Evolutionary conservation across 2,797 vertebrate genomes (phyloP), one percentile per base, ranked within the genome.

Genomic region (Halcyon chelicuti): DNA sequence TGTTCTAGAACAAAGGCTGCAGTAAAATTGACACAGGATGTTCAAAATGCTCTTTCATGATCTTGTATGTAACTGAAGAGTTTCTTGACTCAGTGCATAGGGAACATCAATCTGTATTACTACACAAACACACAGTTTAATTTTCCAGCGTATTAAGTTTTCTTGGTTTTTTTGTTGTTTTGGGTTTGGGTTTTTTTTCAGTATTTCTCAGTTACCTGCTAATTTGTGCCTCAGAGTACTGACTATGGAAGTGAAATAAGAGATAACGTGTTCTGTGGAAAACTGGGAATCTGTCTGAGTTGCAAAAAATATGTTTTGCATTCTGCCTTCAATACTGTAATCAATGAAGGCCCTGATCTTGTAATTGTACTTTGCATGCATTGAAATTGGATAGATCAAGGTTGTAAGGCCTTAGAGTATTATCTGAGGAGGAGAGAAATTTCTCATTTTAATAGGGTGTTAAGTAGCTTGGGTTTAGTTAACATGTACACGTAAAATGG

Each of bases 351-450:
- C 65, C 61, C 73, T 83, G 44, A 71, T 90, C 60, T 83, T 83
- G 28, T 74, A 90, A 61, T 55, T 83, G 63, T 83, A 31, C 68
- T 85, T 90, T 67, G 63, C 13, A 17, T 39, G 17, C 29, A 22
- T 60, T 71, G 44, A 62, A 87, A 70, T 25, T 29, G 35, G 83
- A 67, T 12, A 67, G 33, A 72, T 81, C 60, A 87, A 89, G 87
- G 31, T 7, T 62, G 16, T 72, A 37, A 67, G 35, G 20, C 63
- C 71, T 79, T 70, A 55, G 7, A 26, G 22, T 76, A 35, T 73
- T 60, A 68, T 44, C 22, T 4, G 3, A 87, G 35, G 3, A 87
- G 35, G 72, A 76, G 31, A 73, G 18, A 20, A 80, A 57, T 20
- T 75, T 89, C 29, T 84, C 25, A 31, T 60, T 89, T 84, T 81